Base-by-base conservation (phyloP, 2,113 vertebrate genomes). In the Vimba vimba region DNA sequence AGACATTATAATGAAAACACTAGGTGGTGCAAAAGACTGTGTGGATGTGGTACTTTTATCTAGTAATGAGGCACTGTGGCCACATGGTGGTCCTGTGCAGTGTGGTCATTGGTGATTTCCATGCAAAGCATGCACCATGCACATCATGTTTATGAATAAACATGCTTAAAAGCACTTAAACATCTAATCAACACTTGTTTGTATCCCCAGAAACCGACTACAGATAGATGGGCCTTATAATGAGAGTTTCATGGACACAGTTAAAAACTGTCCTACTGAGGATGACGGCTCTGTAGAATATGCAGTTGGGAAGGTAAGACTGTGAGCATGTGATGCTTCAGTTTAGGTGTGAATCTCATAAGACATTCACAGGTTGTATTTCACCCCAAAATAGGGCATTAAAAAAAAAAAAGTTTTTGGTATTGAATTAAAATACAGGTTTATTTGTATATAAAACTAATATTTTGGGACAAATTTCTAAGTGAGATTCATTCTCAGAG, bases 191-290 rank as follows among this genome's bases (percentile, higher is more conserved):
- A 30, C 39, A 13, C n/a, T 25, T 55, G 30, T 73, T 59, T 73
- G 10, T 3, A 84, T 73, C 21, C 91, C 83, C 91, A 99, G 97
- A 89, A 96, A 94, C 73, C 92, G 93, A 0, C 93, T 99, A 1
- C 97, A 98, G 92, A 93, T 97, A 23, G 97, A 99, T 60, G 98
- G 98, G 2, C 98, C 97, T 81, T 99, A 99, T 83, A 94, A 98
- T 23, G 95, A 97, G 87, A 94, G 89, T 0, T 99, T 98, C 89
- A 95, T 98, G 43, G 96, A 98, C 93, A 97, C 96, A 87, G 91
- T 99, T 85, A 96, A 96, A 60, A 97, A 96, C 64, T 94, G 95
- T 84, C 96, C 95, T 2, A 45, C 91, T 0, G 97, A 99, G 90
- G 97, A 99, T 0, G 96, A 99, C 0, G 96, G 97, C 62, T 98